Percentiles rank a stretch among this genome's conserved stretches.
Conservation (phyloP, 2,113 vertebrate species). For the Thalassarche chlororhynchos region DNA sequence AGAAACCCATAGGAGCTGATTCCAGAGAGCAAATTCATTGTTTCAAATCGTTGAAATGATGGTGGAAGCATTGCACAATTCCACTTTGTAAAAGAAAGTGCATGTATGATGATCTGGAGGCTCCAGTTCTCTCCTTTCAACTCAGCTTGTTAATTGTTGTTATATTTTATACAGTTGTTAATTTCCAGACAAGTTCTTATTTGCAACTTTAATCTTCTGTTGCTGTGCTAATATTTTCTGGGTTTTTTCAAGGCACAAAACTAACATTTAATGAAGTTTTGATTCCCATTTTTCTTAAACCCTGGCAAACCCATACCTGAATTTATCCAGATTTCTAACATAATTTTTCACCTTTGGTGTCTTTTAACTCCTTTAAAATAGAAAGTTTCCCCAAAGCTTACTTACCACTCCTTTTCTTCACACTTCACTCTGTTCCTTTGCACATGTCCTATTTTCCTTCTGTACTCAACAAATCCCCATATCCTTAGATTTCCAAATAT, state of each 20-base stretch:
- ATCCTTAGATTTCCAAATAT: neutral
- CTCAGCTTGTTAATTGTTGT: neutral
- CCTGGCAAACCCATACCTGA: neutral
- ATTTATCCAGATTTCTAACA: neutral
- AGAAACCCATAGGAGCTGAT: neutral
- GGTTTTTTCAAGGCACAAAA: neutral
- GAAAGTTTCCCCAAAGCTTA: neutral
- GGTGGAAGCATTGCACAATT: neutral
- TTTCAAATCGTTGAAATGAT: neutral
- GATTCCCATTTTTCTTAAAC: neutral
- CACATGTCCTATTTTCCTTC: neutral
- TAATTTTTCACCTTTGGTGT: neutral
- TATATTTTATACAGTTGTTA: neutral
- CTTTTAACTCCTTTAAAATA: neutral
- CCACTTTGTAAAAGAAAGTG: neutral
- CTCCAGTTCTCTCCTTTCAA: neutral
- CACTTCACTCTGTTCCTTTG: neutral
- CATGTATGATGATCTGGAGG: neutral
- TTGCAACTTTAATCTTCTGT: neutral
- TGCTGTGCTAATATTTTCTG: neutral
- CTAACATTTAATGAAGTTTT: neutral
- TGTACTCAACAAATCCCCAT: neutral
- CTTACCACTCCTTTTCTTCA: neutral
- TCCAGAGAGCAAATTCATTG: neutral
- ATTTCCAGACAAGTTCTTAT: neutral